phyloP scores from a whole-genome alignment of 2,797 vertebrate genomes.

The Peromyscus aztecus region DNA sequence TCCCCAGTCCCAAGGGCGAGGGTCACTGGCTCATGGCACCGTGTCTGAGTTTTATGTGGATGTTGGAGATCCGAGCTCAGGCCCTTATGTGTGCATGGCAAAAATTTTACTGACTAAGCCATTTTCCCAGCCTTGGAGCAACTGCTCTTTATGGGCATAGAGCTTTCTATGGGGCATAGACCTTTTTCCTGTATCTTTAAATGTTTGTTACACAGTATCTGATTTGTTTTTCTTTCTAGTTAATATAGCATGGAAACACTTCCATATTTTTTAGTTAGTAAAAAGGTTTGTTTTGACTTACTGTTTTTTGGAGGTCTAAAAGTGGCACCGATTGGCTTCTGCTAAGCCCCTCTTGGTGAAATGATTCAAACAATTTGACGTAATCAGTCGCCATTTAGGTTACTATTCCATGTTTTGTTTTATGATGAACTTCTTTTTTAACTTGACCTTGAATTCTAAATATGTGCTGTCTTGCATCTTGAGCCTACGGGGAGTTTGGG shows the following conservation, averaged over 20 bases:
- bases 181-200: slow-evolving; percentile 30
- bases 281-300: not conserved
- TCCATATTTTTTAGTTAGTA: not conserved
- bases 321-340: not conserved
- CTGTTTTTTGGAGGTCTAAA: not conserved
- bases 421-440: slow-evolving; percentile 12
- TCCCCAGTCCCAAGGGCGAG: not conserved
- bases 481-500: not conserved
- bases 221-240: slow-evolving; percentile 39
- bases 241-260: not conserved
- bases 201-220: not conserved
- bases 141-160: not conserved
- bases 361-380: not conserved
- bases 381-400: not conserved
- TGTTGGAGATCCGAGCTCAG: not conserved
- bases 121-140: not conserved
- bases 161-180: not conserved
- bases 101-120: not conserved
- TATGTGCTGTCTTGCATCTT: not conserved
- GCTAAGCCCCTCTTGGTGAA: not conserved
- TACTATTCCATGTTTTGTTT: slow-evolving; percentile 4
- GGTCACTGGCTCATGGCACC: not conserved
- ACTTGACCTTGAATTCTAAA: slow-evolving; percentile 55
- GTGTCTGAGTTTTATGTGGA: not conserved
- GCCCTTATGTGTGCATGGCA: not conserved